Conservation (phyloP, 2,113 vertebrate genomes). For the Megalops atlanticus region DNA sequence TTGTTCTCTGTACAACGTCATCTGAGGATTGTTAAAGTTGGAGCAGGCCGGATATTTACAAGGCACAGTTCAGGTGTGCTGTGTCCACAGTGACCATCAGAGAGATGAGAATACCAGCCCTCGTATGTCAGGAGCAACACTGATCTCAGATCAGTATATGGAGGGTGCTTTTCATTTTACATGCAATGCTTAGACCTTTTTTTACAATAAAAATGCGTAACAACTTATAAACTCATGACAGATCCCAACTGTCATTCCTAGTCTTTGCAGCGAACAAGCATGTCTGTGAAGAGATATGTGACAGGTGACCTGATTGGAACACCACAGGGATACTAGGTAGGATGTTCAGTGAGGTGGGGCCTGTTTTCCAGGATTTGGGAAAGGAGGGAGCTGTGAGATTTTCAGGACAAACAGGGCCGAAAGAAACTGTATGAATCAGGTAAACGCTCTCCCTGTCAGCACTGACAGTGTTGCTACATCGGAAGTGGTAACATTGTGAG, state of each 20-base stretch:
- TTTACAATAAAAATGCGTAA: neutral
- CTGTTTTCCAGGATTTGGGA: too few species aligned
- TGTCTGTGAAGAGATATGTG: neutral
- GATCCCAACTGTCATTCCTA: neutral
- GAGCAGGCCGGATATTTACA: neutral
- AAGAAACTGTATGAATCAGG: conserved; percentile 11
- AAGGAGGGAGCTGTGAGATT: too few species aligned
- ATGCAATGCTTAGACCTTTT: neutral
- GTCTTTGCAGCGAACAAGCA: neutral
- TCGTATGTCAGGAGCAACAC: neutral
- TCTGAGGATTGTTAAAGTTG: too few species aligned
- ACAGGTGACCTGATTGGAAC: neutral
- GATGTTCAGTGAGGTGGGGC: too few species aligned
- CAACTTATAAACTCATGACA: neutral
- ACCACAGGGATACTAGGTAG: neutral
- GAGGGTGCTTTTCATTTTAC: neutral
- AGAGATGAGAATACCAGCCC: neutral
- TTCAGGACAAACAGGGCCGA: neutral
- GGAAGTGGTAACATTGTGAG: conserved; percentile 24
- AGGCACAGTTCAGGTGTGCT: neutral
- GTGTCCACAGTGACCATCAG: neutral
- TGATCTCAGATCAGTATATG: neutral
- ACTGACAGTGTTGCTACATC: conserved; percentile 22
- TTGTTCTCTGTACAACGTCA: neutral
- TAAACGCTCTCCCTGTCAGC: neutral